Evolutionary conservation across 1,140 invertebrate species (phyloP).

Genomic region (Drosophila lacteicornis): DNA sequence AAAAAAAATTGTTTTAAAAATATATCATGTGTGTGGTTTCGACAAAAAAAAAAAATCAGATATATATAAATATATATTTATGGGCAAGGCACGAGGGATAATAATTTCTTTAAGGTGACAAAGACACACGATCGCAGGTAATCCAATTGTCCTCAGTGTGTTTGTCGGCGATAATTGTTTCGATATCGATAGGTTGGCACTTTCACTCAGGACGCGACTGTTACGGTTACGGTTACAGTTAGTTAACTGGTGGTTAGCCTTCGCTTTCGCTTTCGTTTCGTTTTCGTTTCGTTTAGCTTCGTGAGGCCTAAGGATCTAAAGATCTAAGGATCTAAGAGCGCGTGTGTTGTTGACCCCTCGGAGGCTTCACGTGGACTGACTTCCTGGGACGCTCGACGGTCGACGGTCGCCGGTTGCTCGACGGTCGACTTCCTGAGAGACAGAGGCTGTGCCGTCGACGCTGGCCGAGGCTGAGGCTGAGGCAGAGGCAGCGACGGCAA

Average conservation of each 20-base stretch:
- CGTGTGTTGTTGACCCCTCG: conserved; percentile 84
- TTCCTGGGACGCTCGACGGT: conserved; percentile 78
- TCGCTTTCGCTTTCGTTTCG: background rate
- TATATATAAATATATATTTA: background rate
- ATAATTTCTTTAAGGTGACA: background rate
- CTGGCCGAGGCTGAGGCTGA: conserved; percentile 18
- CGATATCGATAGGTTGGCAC: conserved; percentile 16
- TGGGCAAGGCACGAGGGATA: conserved; percentile 42
- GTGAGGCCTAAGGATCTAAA: conserved; percentile 27
- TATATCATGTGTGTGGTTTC: conserved; percentile 1
- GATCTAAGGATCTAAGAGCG: conserved; percentile 54
- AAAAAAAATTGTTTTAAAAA: conserved; percentile 37
- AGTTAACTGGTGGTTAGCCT: conserved; percentile 3
- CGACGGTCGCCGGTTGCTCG: conserved; percentile 26
- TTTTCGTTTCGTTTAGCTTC: conserved; percentile 7
- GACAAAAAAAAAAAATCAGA: conserved; percentile 47
- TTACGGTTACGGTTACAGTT: conserved; percentile 12
- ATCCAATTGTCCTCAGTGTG: conserved; percentile 76
- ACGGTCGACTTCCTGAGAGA: conserved; percentile 21
- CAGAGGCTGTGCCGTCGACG: conserved; percentile 66
- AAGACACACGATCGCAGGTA: conserved; percentile 77
- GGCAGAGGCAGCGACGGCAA: conserved; percentile 25
- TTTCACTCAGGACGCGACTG: conserved; percentile 43
- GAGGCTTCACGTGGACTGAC: conserved; percentile 84
- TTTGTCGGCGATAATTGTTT: conserved; percentile 14